Conservation (phyloP, 1,140 invertebrate genomes). For the Pseudomyrmex flavicornis region DNA sequence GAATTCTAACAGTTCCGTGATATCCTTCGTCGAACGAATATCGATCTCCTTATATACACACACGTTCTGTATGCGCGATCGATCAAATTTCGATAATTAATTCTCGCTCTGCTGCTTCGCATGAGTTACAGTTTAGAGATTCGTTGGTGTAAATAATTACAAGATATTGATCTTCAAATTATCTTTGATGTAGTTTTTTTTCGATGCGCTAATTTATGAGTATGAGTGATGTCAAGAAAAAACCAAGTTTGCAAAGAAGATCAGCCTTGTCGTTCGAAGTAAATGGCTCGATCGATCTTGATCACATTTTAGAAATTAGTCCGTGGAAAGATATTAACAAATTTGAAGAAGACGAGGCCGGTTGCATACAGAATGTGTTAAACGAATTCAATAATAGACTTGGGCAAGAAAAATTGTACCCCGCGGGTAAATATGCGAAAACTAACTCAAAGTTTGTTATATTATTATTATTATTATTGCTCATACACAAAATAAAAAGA, state of each 20-base stretch:
- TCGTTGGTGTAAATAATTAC: background rate
- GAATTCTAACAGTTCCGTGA: background rate
- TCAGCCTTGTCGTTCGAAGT: conserved; percentile 38
- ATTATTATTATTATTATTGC: no score
- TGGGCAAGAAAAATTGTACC: background rate
- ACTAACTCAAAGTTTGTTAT: no score
- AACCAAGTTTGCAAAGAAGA: conserved; percentile 24
- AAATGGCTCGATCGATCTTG: conserved; percentile 49
- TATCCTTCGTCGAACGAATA: background rate
- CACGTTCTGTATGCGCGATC: no score
- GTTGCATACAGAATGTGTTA: conserved; percentile 8
- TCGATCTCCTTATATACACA: no score
- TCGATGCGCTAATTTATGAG: background rate
- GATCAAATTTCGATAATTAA: background rate
- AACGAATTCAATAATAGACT: conserved; percentile 31
- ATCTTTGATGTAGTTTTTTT: background rate
- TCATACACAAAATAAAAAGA: no score
- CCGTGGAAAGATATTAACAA: conserved; percentile 22
- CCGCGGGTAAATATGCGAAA: no score
- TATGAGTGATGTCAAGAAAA: conserved; percentile 15
- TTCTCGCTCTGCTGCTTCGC: background rate
- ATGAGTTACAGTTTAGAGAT: background rate
- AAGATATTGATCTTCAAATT: background rate
- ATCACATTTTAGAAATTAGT: conserved; percentile 20
- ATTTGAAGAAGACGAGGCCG: conserved; percentile 7